Percentiles rank a stretch among this genome's conserved stretches.
Evolutionary conservation across 2,888 invertebrate genomes (phyloP).

Genomic region (Rapana venosa): DNA sequence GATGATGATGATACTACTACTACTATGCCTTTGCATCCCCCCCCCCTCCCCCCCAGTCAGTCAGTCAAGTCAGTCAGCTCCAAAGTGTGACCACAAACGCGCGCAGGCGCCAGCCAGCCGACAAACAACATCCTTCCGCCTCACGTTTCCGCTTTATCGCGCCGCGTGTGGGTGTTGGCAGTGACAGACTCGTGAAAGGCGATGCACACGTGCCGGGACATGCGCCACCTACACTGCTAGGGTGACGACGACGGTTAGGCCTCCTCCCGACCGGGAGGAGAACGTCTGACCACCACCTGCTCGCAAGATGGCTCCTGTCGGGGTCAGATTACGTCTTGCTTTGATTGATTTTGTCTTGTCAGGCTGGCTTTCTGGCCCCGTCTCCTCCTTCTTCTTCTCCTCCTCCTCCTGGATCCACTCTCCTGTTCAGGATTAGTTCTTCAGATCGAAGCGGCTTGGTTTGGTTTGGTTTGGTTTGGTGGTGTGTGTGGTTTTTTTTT

Average conservation of each 20-base stretch:
- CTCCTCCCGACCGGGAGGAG: not conserved
- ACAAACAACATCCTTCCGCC: not conserved
- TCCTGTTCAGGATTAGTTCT: not conserved
- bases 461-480: too few relatives aligned
- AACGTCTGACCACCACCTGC: conserved; percentile 40
- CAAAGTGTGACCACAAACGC: not conserved
- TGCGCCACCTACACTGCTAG: not conserved
- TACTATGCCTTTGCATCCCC: too few relatives aligned
- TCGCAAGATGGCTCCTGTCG: conserved; percentile 39
- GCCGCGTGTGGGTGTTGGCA: not conserved
- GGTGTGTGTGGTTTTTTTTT: too few relatives aligned
- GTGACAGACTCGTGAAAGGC: too few relatives aligned
- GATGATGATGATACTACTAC: too few relatives aligned
- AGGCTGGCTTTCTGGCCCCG: not conserved
- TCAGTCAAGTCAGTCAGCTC: too few relatives aligned
- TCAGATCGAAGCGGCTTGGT: not conserved
- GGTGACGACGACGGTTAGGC: not conserved
- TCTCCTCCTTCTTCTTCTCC: not conserved
- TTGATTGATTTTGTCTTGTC: conserved; percentile 40
- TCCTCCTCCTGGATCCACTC: not conserved
- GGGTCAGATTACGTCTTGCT: conserved; percentile 32
- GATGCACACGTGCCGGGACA: not conserved
- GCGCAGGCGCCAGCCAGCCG: too few relatives aligned
- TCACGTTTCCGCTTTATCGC: not conserved
- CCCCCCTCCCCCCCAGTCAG: too few relatives aligned